phyloP scores from a whole-genome alignment of 2,797 vertebrate species.

The Hirundo rustica region DNA sequence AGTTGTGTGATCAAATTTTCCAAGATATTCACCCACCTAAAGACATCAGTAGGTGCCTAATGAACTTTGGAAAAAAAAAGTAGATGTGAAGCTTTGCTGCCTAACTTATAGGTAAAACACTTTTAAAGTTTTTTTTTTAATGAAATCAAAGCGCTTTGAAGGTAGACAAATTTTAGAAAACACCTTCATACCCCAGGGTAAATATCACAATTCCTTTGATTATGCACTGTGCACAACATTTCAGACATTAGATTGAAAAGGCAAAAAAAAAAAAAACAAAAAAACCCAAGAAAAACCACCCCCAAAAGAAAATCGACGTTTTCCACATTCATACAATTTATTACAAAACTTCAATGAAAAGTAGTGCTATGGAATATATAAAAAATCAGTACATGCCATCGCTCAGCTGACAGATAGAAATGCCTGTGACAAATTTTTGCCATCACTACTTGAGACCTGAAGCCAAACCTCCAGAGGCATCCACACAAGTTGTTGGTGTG shows the following conservation, averaged over 20 bases:
- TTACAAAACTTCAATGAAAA: constrained; percentile 63
- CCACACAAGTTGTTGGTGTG: not conserved
- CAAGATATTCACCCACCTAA: not conserved
- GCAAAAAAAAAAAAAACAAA: not conserved
- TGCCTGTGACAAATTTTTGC: not conserved
- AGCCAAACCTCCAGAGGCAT: not conserved
- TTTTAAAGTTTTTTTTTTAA: not conserved
- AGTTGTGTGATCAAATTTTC: not conserved
- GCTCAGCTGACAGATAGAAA: not conserved
- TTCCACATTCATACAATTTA: constrained; percentile 58
- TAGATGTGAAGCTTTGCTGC: not conserved
- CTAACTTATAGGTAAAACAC: not conserved
- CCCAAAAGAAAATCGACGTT: not conserved
- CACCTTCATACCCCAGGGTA: not conserved
- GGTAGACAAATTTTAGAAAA: not conserved
- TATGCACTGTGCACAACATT: accelerated
- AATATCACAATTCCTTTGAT: not conserved
- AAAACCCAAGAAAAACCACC: not conserved
- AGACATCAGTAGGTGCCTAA: not conserved
- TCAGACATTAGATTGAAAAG: not conserved
- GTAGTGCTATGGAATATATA: constrained; percentile 59
- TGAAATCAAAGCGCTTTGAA: not conserved
- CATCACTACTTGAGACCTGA: not conserved
- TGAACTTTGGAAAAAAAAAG: not conserved
- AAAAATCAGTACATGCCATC: constrained; percentile 21